Evolutionary conservation across 1,140 invertebrate species (phyloP).

Genomic region (Brachionus koreanus): DNA sequence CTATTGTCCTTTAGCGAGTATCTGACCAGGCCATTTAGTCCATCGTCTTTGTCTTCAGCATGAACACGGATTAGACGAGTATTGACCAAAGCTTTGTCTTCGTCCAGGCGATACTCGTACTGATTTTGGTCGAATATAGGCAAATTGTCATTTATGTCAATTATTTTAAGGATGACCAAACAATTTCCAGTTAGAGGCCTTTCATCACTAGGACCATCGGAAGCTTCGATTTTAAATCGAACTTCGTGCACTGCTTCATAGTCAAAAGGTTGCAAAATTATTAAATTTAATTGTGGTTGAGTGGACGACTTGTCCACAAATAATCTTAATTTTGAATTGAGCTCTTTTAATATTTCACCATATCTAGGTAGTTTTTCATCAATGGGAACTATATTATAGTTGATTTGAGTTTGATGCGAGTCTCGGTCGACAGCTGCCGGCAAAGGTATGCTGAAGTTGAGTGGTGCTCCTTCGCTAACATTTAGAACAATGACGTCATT

Average conservation of each 20-base stretch:
- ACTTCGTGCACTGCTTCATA: constrained; percentile 9
- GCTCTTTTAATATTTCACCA: neutral
- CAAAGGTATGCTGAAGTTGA: constrained; percentile 29
- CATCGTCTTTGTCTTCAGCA: constrained; percentile 28
- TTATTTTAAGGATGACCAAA: constrained; percentile 32
- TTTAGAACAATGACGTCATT: constrained; percentile 1
- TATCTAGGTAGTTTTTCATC: neutral
- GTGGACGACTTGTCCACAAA: neutral
- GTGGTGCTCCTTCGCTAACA: constrained; percentile 25
- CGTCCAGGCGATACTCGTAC: constrained; percentile 32
- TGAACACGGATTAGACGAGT: constrained; percentile 38
- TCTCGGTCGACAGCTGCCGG: constrained; percentile 18
- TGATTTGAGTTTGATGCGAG: constrained; percentile 25
- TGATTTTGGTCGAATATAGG: constrained; percentile 26
- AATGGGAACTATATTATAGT: neutral
- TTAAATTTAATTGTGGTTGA: constrained; percentile 5
- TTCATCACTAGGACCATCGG: neutral
- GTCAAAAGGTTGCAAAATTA: constrained; percentile 25
- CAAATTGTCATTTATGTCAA: constrained; percentile 43
- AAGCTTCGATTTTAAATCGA: constrained; percentile 27
- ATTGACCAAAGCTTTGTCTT: neutral
- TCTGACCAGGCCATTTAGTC: neutral
- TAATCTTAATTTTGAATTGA: constrained; percentile 23
- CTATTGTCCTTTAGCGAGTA: neutral
- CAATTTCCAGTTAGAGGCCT: constrained; percentile 6